Conservation (phyloP, 2,113 vertebrate genomes). For the Xenotilapia caudafasciata region DNA sequence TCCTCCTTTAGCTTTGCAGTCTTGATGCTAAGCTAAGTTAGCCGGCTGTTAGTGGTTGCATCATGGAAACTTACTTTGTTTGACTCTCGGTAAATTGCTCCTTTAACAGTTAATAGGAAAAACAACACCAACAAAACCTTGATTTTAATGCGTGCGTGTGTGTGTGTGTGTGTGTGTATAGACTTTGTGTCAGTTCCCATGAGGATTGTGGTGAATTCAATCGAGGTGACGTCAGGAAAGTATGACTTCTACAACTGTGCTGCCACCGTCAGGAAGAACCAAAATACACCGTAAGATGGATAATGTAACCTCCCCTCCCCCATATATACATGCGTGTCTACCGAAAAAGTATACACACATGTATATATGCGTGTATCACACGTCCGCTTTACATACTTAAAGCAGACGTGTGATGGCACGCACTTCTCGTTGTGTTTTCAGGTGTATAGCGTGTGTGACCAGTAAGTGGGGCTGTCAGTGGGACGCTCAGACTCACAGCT, state of each 20-base stretch:
- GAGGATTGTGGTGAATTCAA: constrained; percentile 51
- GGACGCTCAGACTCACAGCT: constrained; percentile 77
- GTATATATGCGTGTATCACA: not conserved
- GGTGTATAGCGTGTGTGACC: constrained; percentile 88
- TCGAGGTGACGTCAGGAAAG: constrained; percentile 76
- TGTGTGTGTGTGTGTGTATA: constrained; percentile 27
- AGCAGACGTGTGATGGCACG: not conserved
- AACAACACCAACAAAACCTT: not conserved
- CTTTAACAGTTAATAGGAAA: not conserved
- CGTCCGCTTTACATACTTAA: not conserved
- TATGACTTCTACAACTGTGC: constrained; percentile 91
- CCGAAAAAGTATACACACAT: not conserved
- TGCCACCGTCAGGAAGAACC: constrained; percentile 77
- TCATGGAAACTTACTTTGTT: not conserved
- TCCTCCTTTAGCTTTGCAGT: not conserved
- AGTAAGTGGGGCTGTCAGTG: constrained; percentile 92
- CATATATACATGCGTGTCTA: not conserved
- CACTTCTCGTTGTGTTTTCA: constrained; percentile 39
- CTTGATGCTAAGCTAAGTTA: not conserved
- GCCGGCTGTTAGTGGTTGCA: not conserved
- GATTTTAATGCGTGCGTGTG: not conserved
- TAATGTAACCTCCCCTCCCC: not conserved
- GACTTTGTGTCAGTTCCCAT: constrained; percentile 83
- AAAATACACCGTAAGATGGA: constrained; percentile 85
- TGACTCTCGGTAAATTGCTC: not conserved